A percentile compares a stretch with the other conserved stretches of the same genome.
Conservation (phyloP, 2,797 vertebrate genomes). For the Peromyscus attwateri region DNA sequence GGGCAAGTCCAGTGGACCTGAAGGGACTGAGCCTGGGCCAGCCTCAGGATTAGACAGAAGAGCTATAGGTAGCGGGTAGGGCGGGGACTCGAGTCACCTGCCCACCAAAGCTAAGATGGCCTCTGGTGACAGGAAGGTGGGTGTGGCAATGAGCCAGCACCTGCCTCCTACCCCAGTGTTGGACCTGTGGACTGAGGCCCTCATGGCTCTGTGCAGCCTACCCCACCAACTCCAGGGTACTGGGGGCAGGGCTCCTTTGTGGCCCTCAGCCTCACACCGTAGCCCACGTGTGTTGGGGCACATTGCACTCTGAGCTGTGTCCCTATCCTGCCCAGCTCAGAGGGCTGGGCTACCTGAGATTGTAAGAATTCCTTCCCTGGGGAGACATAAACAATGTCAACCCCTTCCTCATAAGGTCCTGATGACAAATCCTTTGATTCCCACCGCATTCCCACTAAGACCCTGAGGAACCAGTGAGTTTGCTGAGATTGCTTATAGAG, state of each 20-base stretch:
- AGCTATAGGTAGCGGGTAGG: neutral
- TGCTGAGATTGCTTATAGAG: neutral
- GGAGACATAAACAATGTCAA: neutral
- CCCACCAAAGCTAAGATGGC: no score
- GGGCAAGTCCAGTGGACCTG: neutral
- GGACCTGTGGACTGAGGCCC: no score
- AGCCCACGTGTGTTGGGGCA: neutral
- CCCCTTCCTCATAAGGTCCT: neutral
- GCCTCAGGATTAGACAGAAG: neutral
- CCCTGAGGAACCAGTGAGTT: neutral
- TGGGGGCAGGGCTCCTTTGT: neutral
- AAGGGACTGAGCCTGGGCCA: neutral
- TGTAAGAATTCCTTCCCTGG: neutral
- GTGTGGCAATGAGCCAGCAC: neutral
- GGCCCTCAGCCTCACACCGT: neutral
- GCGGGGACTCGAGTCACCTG: neutral
- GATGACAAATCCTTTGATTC: neutral
- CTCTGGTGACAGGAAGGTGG: neutral
- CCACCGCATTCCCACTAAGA: neutral
- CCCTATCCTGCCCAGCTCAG: neutral
- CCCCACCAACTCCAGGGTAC: neutral
- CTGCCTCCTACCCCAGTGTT: neutral
- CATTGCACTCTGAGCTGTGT: neutral
- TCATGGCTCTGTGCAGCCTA: neutral
- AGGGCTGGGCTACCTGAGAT: neutral